Base-by-base conservation (phyloP, 2,113 vertebrate genomes). In the Hemicordylus capensis region DNA sequence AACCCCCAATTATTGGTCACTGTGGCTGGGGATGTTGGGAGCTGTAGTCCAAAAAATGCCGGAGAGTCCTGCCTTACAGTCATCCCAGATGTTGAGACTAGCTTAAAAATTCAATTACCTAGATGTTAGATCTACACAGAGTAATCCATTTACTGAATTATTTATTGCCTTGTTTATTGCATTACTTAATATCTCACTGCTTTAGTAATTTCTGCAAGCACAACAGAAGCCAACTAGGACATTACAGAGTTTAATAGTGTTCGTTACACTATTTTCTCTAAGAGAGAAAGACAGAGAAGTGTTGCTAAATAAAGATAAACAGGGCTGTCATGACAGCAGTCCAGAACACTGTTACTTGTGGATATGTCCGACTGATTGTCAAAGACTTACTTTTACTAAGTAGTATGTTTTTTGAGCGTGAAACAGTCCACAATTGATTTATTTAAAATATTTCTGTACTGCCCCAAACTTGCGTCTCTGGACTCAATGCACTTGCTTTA, bases 91-190 rank as follows among this genome's bases (percentile, higher is more conserved):
- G n/a, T n/a, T n/a, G n/a, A n/a, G n/a, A n/a, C n/a, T n/a, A n/a
- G n/a, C n/a, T n/a, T n/a, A n/a, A n/a, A n/a, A n/a, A n/a, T n/a
- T n/a, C n/a, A n/a, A 54, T 85, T 89, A 81, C 46, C 84, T 77
- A 91, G 89, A 58, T 39, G 59, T 87, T 88, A 88, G 90, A 0
- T 82, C 46, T 78, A 26, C 88, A 95, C 94, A 90, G 90, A 92
- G 84, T 91, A 94, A 92, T n/a, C 91, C 5, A 80, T 78, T 85
- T 81, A 80, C 37, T 94, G 81, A 94, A 92, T 94, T 93, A 94
- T 93, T 94, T 46, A 95, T 91, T 91, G 59, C 26, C 19, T 93
- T 91, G 74, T 92, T 94, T 95, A 90, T 89, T 88, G 86, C 76
- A 95, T 92, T 92, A 80, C 82, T 92, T 93, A 82, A 66, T 85